phyloP scores from a whole-genome alignment of 2,797 vertebrate species.

The Denticeps clupeoides region DNA sequence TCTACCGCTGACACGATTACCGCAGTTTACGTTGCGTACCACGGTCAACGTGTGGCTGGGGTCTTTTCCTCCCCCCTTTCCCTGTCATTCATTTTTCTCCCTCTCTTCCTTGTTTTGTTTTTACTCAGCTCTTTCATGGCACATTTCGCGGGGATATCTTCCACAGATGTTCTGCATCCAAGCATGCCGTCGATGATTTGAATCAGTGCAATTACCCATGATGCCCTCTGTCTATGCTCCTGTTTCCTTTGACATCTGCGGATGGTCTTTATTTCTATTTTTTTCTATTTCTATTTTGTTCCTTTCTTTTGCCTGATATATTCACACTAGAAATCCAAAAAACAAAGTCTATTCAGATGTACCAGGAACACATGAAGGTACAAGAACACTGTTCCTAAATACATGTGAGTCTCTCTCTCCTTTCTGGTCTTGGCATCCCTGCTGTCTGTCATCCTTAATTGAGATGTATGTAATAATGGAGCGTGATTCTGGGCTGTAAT shows the following conservation, averaged over 20 bases:
- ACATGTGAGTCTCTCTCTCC: neutral
- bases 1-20: constrained; percentile 30
- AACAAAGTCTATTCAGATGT: too few relatives aligned
- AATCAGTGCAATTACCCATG: constrained; percentile 10
- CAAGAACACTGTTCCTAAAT: neutral
- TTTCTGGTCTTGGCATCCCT: neutral
- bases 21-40: constrained; percentile 29
- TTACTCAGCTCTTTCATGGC: constrained; percentile 29
- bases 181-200: constrained; percentile 14
- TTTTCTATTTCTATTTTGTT: too few relatives aligned
- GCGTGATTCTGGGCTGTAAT: constrained; percentile 12
- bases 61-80: constrained; percentile 13
- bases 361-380: too few relatives aligned
- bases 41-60: constrained; percentile 22
- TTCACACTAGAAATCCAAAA: too few relatives aligned
- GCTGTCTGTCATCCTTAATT: constrained; percentile 13
- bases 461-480: constrained; percentile 18
- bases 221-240: constrained; percentile 4
- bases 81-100: neutral
- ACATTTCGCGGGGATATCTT: constrained; percentile 36
- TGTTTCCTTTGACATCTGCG: neutral
- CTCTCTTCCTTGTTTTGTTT: neutral
- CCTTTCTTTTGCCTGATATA: too few relatives aligned
- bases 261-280: too few relatives aligned
- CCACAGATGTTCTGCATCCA: constrained; percentile 37